Percentiles rank a stretch among this genome's conserved stretches.
phyloP scores from a whole-genome alignment of 2,888 invertebrate genomes.

The Plebejus melissa region DNA sequence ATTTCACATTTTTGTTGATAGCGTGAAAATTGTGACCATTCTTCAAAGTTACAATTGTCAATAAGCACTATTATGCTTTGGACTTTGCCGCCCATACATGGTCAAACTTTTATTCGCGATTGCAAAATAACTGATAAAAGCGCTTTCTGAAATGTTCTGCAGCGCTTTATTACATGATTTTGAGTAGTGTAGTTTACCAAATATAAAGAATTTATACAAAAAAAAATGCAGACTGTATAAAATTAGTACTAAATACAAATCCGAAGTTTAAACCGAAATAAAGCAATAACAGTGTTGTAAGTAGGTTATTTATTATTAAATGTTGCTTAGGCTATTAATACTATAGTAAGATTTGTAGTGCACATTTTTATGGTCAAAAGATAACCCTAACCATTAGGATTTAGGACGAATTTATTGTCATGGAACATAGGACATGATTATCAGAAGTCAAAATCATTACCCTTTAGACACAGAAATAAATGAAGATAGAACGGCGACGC shows the following conservation, averaged over 20 bases:
- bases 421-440: too few species aligned
- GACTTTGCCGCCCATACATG: too few species aligned
- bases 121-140: background rate
- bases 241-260: background rate
- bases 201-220: background rate
- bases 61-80: too few species aligned
- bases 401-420: too few species aligned
- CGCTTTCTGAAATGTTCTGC: background rate
- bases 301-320: background rate
- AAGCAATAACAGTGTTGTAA: conserved; percentile 5
- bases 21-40: too few species aligned
- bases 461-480: too few species aligned
- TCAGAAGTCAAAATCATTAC: too few species aligned
- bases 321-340: background rate
- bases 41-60: too few species aligned
- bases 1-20: too few species aligned
- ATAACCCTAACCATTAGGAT: too few species aligned
- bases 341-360: conserved; percentile 3
- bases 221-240: background rate
- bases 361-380: background rate
- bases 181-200: background rate
- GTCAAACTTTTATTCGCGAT: too few species aligned
- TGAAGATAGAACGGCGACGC: too few species aligned
- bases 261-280: background rate
- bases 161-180: background rate